phyloP scores from a whole-genome alignment of 1,140 invertebrate genomes.

The Heliconius melpomene region DNA sequence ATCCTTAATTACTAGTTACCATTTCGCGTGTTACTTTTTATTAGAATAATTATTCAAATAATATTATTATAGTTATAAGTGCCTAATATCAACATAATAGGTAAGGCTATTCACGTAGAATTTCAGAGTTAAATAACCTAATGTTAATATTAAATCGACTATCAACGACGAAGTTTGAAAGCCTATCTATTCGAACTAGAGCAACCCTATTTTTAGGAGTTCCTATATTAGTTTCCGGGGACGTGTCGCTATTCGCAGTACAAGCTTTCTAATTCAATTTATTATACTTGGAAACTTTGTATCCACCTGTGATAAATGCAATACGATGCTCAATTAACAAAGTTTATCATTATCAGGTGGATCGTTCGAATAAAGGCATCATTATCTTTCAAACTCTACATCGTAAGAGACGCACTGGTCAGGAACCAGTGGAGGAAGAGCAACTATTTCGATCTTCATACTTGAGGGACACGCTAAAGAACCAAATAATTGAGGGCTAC shows the following conservation, averaged over 20 bases:
- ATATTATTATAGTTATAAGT: background rate
- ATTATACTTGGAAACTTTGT: conserved; percentile 14
- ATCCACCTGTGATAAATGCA: conserved; percentile 18
- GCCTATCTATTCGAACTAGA: background rate
- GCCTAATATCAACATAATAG: no score
- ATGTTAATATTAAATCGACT: background rate
- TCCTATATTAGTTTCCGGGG: conserved; percentile 5
- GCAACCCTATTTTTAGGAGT: conserved; percentile 11
- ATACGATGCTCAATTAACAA: conserved; percentile 20
- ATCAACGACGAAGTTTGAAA: background rate
- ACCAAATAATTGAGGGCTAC: no score
- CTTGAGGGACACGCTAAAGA: no score
- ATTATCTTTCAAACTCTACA: no score
- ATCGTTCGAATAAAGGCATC: no score
- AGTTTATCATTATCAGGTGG: no score
- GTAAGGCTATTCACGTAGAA: background rate
- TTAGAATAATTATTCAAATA: background rate
- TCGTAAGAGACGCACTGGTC: no score
- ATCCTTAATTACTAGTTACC: background rate
- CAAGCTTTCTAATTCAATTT: conserved; percentile 18
- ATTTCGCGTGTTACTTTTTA: background rate
- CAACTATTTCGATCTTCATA: no score
- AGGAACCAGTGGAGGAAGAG: no score
- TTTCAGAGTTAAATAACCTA: background rate
- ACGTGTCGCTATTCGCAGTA: conserved; percentile 6